Percentiles rank a stretch among this genome's conserved stretches.
These are phyloP conservation scores for Drosophila tropicalis DNA, from an alignment of 1,140 invertebrate species.

Conservation along the genomic window DNA sequence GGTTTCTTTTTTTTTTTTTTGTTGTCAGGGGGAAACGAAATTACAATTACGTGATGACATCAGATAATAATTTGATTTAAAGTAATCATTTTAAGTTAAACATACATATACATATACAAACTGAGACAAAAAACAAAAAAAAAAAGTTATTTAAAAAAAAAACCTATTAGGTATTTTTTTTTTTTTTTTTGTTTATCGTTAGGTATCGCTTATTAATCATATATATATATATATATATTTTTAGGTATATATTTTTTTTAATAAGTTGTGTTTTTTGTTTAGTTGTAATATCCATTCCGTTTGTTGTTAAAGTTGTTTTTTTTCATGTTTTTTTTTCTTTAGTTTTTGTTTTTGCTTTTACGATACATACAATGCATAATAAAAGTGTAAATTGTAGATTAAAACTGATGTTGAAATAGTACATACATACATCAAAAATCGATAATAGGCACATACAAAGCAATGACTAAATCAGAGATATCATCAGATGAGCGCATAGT, in stretches of 20 bases:
- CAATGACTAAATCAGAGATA: conserved; percentile 75
- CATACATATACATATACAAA: conserved; percentile 60
- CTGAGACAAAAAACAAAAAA: conserved; percentile 30
- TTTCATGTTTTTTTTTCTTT: conserved; percentile 7
- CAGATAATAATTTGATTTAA: conserved; percentile 34
- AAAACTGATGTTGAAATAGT: conserved; percentile 65
- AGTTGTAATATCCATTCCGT: conserved; percentile 51
- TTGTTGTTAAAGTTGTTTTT: conserved; percentile 16
- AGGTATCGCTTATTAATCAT: conserved; percentile 54
- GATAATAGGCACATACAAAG: conserved; percentile 77
- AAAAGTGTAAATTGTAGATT: conserved; percentile 57
- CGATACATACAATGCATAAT: conserved; percentile 54
- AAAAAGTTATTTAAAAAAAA: not conserved
- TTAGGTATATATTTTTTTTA: not conserved
- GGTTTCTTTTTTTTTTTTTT: not conserved
- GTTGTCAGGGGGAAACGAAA: conserved; percentile 36
- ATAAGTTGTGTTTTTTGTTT: conserved; percentile 20
- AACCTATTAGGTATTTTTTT: conserved; percentile 21
- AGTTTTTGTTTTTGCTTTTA: conserved; percentile 43
- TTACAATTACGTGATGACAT: conserved; percentile 50
- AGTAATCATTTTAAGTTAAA: conserved; percentile 64
- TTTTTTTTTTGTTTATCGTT: conserved; percentile 50
- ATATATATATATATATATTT: conserved; percentile 20
- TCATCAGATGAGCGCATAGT: conserved; percentile 16
- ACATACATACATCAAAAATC: conserved; percentile 74